Percentiles rank a stretch among this genome's conserved stretches.
Evolutionary conservation across 2,797 vertebrate genomes (phyloP).

Genomic region (Arctocebus calabarensis): DNA sequence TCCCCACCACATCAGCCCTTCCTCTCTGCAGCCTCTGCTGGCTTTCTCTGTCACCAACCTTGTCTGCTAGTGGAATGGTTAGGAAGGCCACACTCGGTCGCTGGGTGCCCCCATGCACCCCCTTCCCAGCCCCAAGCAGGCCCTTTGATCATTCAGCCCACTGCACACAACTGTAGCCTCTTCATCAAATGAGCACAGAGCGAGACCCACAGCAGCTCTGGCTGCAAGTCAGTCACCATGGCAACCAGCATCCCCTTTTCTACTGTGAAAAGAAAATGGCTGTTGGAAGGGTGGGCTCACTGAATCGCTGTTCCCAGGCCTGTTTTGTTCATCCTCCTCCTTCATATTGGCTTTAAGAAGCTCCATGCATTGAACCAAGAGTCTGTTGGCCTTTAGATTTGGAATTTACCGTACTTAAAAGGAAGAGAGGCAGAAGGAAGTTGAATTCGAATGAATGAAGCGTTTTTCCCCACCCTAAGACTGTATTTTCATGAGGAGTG

Average conservation of each 20-base stretch:
- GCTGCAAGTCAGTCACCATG: slow-evolving; percentile 70
- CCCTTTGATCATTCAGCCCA: slow-evolving; percentile 41
- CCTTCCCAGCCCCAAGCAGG: not conserved
- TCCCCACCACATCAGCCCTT: not conserved
- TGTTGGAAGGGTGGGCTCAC: slow-evolving; percentile 57
- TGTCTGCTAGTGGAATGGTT: not conserved
- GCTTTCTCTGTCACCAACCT: not conserved
- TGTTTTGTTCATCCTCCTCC: not conserved
- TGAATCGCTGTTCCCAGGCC: not conserved
- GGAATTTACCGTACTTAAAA: not conserved
- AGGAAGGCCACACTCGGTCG: not conserved
- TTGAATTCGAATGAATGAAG: slow-evolving; percentile 52
- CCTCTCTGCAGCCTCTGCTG: not conserved
- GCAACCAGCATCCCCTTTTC: slow-evolving; percentile 70
- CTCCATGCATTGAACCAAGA: not conserved
- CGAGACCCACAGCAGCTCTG: slow-evolving; percentile 52
- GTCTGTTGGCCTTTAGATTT: not conserved
- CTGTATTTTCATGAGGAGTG: not conserved
- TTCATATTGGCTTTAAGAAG: not conserved
- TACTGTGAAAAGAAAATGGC: slow-evolving; percentile 77
- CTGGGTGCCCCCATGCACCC: rapidly evolving
- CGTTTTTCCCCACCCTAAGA: not conserved
- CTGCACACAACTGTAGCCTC: slow-evolving; percentile 9
- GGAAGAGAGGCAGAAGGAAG: slow-evolving; percentile 31
- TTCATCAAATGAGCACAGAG: slow-evolving; percentile 34